A percentile compares a stretch with the other conserved stretches of the same genome.
phyloP scores from a whole-genome alignment of 2,797 vertebrate genomes.

The Paedocypris micromegethes region DNA sequence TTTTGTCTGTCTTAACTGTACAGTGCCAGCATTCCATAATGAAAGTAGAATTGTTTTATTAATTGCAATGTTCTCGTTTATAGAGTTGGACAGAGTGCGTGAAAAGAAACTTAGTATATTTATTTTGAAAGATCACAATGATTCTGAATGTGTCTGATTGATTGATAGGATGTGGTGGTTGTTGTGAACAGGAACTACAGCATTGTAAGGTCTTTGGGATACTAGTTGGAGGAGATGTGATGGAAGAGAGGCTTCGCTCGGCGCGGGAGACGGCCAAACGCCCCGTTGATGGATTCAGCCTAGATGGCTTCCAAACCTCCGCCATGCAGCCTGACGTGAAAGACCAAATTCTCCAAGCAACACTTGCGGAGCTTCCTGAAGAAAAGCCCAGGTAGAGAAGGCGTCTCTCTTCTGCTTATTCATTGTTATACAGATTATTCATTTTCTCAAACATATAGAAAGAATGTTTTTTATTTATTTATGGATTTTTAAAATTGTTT shows the following conservation, averaged over 20 bases:
- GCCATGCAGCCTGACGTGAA: slow-evolving; percentile 71
- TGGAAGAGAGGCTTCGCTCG: slow-evolving; percentile 87
- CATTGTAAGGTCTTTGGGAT: slow-evolving; percentile 80
- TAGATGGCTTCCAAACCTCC: slow-evolving; percentile 83
- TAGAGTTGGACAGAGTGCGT: no score
- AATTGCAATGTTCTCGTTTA: no score
- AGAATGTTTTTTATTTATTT: no score
- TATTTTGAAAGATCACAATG: background rate
- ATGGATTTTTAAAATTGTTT: no score
- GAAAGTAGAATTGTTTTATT: no score
- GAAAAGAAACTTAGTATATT: no score
- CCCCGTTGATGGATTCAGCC: slow-evolving; percentile 87
- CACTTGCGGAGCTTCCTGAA: slow-evolving; percentile 81
- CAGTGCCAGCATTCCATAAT: no score
- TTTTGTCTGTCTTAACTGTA: no score
- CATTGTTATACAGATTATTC: no score
- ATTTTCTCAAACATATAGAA: no score
- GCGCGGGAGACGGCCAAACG: slow-evolving; percentile 90
- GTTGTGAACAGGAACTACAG: slow-evolving; percentile 72
- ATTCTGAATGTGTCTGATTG: background rate
- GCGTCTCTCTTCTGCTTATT: background rate
- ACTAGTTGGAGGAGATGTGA: slow-evolving; percentile 86
- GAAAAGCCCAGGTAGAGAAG: slow-evolving; percentile 84
- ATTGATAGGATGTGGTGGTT: background rate
- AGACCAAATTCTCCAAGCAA: slow-evolving; percentile 74